Evolutionary conservation across 1,140 invertebrate species (phyloP).

Genomic region (Sycobia sp.): DNA sequence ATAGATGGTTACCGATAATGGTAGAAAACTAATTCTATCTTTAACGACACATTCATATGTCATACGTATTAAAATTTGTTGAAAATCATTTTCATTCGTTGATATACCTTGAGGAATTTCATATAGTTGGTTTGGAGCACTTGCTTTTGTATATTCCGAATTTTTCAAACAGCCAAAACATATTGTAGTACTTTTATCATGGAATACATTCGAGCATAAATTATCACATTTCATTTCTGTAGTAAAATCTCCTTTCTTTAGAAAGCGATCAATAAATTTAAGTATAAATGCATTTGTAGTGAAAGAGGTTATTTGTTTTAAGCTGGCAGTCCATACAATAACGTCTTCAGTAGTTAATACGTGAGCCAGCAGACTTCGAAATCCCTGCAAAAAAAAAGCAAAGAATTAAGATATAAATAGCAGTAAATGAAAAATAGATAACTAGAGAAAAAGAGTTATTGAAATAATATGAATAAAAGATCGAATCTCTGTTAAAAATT

Average conservation of each 20-base stretch:
- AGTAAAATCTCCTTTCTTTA: slow-evolving; percentile 39
- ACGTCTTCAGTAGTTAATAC: slow-evolving; percentile 80
- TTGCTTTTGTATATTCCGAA: slow-evolving; percentile 1
- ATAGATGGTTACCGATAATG: slow-evolving; percentile 73
- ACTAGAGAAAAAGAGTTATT: too few species aligned
- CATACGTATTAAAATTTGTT: slow-evolving; percentile 75
- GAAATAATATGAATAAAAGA: too few species aligned
- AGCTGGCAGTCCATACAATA: slow-evolving; percentile 70
- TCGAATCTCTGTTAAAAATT: too few species aligned
- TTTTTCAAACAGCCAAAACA: slow-evolving; percentile 23
- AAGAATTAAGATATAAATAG: too few species aligned
- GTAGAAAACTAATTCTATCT: slow-evolving; percentile 81
- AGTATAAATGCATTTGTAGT: slow-evolving; percentile 70
- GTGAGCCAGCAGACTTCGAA: slow-evolving; percentile 80
- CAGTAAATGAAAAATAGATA: too few species aligned
- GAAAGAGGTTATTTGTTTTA: slow-evolving; percentile 69
- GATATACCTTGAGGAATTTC: slow-evolving; percentile 52
- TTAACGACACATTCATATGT: slow-evolving; percentile 86
- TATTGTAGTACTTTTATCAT: slow-evolving; percentile 30
- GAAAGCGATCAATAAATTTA: slow-evolving; percentile 68
- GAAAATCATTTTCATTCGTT: slow-evolving; percentile 64
- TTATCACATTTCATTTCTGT: slow-evolving; percentile 45
- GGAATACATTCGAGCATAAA: slow-evolving; percentile 18
- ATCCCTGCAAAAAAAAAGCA: slow-evolving; percentile 64
- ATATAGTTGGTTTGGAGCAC: slow-evolving; percentile 19